Base-by-base conservation (phyloP, 2,113 vertebrate genomes). In the Menidia beryllina region DNA sequence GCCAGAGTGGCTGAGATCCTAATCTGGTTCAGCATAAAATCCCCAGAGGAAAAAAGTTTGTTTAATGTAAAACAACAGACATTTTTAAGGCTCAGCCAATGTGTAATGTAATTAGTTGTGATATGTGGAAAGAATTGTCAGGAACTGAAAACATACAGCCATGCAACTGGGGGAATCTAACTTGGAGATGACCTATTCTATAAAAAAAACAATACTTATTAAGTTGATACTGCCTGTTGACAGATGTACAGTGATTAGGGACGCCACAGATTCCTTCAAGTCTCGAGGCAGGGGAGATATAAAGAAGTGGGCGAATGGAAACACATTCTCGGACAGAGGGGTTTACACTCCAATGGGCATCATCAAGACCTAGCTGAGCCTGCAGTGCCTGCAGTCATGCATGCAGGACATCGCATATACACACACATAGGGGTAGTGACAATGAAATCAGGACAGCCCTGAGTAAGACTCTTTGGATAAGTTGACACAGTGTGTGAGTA, bases 321-420 rank as follows among this genome's bases (percentile, higher is more conserved):
- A 81, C 80, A 79, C 72, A 67, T 75, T 72, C 43, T 54, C 13
- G 23, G 63, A 79, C 79, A 77, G 80, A 61, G 48, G 38, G 65
- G 80, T 75, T 83, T 77, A 87, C 84, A 86, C 77, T 84, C 55
- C 73, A 77, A 26, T 76, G 69, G 69, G 59, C 69, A 88, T 81
- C 72, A 69, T 52, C 50, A 59, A 68, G 79, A 82, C 76, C 70
- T 84, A 73, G 57, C 65, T 51, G 72, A 66, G 73, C 78, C 73
- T 64, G 63, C 73, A 74, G 23, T 36, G 65, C 69, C 73, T 67
- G 72, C 82, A 73, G 68, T 51, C 76, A 79, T 74, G 77, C 72
- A 88, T 69, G 75, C 43, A 8, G 67, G 62, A 56, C 38, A 4
- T 60, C 48, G 50, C 43, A 56, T 12, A 48, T 39, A 70, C 24